Base-by-base conservation (phyloP, 2,113 vertebrate species). In the Myrmecophaga tridactyla region DNA sequence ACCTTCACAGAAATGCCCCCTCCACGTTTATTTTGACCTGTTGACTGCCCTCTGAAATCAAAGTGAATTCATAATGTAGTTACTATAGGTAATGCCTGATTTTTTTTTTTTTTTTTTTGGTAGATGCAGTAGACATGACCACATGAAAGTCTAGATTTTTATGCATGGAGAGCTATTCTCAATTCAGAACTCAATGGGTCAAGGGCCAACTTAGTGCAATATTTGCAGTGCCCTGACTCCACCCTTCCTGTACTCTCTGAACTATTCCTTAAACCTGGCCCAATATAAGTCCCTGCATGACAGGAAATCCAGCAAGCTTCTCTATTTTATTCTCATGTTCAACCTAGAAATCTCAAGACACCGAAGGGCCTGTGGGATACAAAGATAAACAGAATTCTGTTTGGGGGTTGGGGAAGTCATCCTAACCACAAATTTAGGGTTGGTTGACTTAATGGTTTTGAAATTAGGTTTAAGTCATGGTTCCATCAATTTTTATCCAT, bases 241-340 rank as follows among this genome's bases (percentile, higher is more conserved):
- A 12, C 36, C 41, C 17, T 62, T n/a, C 48, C 11, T 60, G 25
- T 58, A 34, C 29, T 25, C 8, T 34, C 25, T 39, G 48, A 31
- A 34, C 8, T 3, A 51, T 20, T 69, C 7, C 34, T 60, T 31
- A 48, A 60, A 46, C 29, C 23, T 31, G 10, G 56, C 56, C 17
- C 36, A 1, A 0, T 27, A 36, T 13, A 34, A 34, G 4, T 8
- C 6, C 51, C 18, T 39, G 0, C 7, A 18, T 2, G 15, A 4
- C 1, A 39, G 23, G 48, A 4, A 39, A 48, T 31, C 7, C 65
- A 51, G 31, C 3, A 18, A 25, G 12, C 31, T 39, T 25, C 48
- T 73, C 17, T 43, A 4, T 17, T 27, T 3, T 6, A 4, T 39
- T 39, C 39, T 48, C 34, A 14, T 51, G 69, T 86, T 25, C 34